Conservation (phyloP, 2,797 vertebrate genomes). For the Onychomys arenicola region DNA sequence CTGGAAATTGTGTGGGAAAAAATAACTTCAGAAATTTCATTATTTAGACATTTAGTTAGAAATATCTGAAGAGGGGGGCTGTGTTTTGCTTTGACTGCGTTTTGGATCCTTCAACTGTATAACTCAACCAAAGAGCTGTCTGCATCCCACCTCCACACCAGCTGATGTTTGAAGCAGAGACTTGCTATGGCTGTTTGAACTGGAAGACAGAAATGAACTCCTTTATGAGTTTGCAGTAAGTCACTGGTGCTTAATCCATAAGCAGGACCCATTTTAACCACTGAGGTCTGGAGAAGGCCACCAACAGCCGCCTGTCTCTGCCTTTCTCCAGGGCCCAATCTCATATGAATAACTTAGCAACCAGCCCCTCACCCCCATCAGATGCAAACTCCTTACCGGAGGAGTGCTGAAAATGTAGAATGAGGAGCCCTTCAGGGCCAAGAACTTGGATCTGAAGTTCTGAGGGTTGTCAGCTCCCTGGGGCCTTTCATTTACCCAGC, state of each 20-base stretch:
- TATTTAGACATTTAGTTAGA: not conserved
- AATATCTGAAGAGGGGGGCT: not conserved
- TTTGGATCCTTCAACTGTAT: not conserved
- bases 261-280: not conserved
- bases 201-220: not conserved
- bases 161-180: not conserved
- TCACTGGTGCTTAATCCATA: not conserved
- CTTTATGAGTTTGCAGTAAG: not conserved
- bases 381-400: conserved; percentile 90
- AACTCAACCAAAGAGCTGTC: not conserved
- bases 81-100: not conserved
- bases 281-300: too few species aligned
- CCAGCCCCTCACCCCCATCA: not conserved
- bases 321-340: not conserved
- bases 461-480: conserved; percentile 86
- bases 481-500: conserved; percentile 93
- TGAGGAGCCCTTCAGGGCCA: conserved; percentile 94
- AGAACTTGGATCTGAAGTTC: conserved; percentile 91
- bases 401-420: conserved; percentile 93
- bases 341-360: rapidly evolving
- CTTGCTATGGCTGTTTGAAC: not conserved
- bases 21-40: not conserved
- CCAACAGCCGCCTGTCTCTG: rapidly evolving
- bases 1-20: not conserved
- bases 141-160: not conserved